Conservation (phyloP, 2,113 vertebrate genomes). For the Pantherophis guttatus region DNA sequence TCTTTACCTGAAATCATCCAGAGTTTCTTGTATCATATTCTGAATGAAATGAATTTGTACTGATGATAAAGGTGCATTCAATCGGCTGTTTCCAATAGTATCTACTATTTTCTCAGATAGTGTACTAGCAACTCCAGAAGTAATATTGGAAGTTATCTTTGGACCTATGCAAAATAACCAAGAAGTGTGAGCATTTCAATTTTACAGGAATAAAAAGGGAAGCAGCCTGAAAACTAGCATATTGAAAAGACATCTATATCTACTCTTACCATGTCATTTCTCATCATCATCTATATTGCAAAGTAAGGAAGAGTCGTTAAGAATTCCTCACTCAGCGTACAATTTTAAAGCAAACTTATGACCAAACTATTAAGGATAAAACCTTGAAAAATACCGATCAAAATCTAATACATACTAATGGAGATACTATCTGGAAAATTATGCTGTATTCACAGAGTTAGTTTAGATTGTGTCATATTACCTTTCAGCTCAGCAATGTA, state of each 20-base stretch:
- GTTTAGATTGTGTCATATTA: not conserved
- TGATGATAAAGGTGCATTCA: conserved; percentile 82
- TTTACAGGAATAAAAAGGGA: not conserved
- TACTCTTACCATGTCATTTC: not conserved
- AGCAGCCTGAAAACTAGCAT: not conserved
- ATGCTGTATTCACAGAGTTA: not conserved
- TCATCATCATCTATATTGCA: not conserved
- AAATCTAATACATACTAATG: not conserved
- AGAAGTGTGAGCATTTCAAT: not conserved
- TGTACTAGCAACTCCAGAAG: conserved; percentile 74
- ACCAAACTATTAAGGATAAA: not conserved
- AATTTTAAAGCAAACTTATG: not conserved
- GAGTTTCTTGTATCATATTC: conserved; percentile 93
- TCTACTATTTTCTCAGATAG: conserved; percentile 83
- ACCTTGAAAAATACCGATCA: not conserved
- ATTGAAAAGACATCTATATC: not conserved
- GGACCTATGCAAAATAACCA: conserved; percentile 60
- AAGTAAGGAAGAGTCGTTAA: not conserved
- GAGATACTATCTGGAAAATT: not conserved
- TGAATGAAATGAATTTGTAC: conserved; percentile 92
- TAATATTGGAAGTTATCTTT: conserved; percentile 62
- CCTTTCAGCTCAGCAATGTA: not conserved
- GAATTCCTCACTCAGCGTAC: not conserved
- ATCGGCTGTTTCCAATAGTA: conserved; percentile 73
- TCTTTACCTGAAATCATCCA: conserved; percentile 91